Evolutionary conservation across 2,113 vertebrate genomes (phyloP).

Genomic region (Actinemys pallida): DNA sequence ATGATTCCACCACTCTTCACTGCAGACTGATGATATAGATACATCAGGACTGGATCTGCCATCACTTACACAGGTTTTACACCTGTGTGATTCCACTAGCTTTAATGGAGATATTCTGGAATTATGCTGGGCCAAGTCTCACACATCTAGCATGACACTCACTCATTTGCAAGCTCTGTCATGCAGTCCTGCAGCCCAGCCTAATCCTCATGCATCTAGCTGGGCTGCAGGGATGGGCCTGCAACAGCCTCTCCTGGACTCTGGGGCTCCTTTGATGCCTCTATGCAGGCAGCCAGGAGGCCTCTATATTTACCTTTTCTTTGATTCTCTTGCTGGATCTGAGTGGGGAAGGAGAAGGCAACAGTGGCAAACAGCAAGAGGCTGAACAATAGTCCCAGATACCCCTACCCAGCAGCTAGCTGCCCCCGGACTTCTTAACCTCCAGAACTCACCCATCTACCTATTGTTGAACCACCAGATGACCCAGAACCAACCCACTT

Average conservation of each 20-base stretch:
- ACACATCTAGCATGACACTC: not conserved
- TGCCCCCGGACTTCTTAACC: not conserved
- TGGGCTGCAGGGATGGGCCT: fast-evolving
- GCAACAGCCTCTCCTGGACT: fast-evolving
- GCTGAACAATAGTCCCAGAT: not conserved
- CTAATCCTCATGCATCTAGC: not conserved
- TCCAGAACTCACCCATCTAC: not conserved
- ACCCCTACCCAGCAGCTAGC: not conserved
- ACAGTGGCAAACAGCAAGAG: not conserved
- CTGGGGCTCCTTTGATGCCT: not conserved
- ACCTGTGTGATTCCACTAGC: not conserved
- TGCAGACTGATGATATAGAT: not conserved
- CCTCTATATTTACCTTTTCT: not conserved
- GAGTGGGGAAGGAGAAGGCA: not conserved
- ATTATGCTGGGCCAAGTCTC: not conserved
- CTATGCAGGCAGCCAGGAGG: fast-evolving
- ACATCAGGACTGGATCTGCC: not conserved
- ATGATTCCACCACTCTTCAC: not conserved
- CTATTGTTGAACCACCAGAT: not conserved
- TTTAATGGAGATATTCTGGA: not conserved
- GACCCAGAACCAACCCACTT: not conserved
- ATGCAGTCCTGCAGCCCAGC: not conserved
- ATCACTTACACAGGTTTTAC: not conserved
- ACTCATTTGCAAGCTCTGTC: not conserved
- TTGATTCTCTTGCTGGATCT: not conserved